Conservation (phyloP, 2,113 vertebrate species). For the Aspidoscelis tigris region DNA sequence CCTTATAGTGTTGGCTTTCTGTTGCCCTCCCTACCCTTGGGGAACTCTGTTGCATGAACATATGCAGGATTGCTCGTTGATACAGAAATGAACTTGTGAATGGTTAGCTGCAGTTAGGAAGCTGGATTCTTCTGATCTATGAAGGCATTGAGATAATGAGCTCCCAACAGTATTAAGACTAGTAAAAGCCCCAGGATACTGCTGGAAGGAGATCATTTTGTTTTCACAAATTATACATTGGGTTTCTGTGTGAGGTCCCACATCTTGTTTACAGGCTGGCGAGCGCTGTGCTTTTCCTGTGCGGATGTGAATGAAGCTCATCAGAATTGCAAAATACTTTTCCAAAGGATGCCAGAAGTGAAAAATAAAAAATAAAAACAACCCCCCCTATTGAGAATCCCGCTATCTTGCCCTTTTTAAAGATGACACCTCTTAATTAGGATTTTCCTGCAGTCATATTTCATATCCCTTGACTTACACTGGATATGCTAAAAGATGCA, state of each 20-base stretch:
- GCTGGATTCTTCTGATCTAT: background rate
- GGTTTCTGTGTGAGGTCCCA: slow-evolving; percentile 55
- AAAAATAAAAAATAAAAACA: slow-evolving; percentile 1
- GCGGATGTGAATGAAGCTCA: slow-evolving; percentile 39
- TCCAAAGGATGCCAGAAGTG: slow-evolving; percentile 44
- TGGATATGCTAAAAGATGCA: too few species aligned
- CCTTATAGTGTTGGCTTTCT: background rate
- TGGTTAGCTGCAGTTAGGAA: slow-evolving; percentile 10
- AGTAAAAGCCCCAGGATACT: background rate
- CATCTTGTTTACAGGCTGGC: slow-evolving; percentile 49
- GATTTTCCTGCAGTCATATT: slow-evolving; percentile 43
- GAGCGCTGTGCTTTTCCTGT: slow-evolving; percentile 42
- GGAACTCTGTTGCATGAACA: background rate
- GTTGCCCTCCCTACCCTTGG: too few species aligned
- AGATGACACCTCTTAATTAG: slow-evolving; percentile 46
- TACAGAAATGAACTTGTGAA: too few species aligned
- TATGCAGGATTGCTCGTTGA: background rate
- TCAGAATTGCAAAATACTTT: slow-evolving; percentile 42
- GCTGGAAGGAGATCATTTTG: slow-evolving; percentile 57
- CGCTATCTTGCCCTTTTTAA: slow-evolving; percentile 47
- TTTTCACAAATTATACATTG: slow-evolving; percentile 41
- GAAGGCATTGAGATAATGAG: background rate
- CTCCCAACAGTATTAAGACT: background rate
- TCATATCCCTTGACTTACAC: slow-evolving; percentile 53
- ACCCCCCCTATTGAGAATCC: background rate